Evolutionary conservation across 2,888 invertebrate species (phyloP), one percentile per base, ranked within the genome.

Genomic region (Caenorhabditis sp.): DNA sequence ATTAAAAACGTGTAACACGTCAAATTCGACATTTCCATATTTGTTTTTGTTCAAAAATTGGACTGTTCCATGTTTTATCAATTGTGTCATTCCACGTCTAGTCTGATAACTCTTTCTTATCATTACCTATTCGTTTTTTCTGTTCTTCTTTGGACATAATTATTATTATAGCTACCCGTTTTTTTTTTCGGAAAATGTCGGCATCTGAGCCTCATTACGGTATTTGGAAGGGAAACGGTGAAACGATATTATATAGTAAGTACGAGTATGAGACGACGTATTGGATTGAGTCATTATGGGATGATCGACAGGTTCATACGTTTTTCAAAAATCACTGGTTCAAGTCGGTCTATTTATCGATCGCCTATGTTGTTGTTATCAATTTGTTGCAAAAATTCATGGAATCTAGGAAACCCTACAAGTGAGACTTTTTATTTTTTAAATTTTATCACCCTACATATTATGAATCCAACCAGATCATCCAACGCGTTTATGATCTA

Each of bases 301-400:
- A 75, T 51, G 75, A 75, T 36, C 1, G 62, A 57, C 62, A 66
- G 27, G 71, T 80, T 37, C 80, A 80, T 66, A 69, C 67, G 10
- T 80, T 82, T 69, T 82, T 82, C 76, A 67, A 71, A 49, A 68
- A 74, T 54, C 77, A 81, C 61, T 82, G 82, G 82, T 69, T 66
- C 60, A 71, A 76, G 37, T 80, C 79, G 23, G 71, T 86, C 19
- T 78, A 75, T 63, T 68, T 83, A 75, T 84, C 89, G 0, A 83
- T 82, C 10, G 82, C 88, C 23, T 90, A 90, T 69, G 83, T 89
- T 19, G 76, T 88, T 49, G 71, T 88, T 19, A 88, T 89, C 4
- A 89, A 89, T 79, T 82, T 87, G n/a, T 86, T 88, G 23, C 86
- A 88, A 59, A 80, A 83, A 53, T 87, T 85, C 70, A 89, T 89